A percentile compares a stretch with the other conserved stretches of the same genome.
Conservation (phyloP, 1,140 invertebrate genomes). For the Tetramorium parvispinum region DNA sequence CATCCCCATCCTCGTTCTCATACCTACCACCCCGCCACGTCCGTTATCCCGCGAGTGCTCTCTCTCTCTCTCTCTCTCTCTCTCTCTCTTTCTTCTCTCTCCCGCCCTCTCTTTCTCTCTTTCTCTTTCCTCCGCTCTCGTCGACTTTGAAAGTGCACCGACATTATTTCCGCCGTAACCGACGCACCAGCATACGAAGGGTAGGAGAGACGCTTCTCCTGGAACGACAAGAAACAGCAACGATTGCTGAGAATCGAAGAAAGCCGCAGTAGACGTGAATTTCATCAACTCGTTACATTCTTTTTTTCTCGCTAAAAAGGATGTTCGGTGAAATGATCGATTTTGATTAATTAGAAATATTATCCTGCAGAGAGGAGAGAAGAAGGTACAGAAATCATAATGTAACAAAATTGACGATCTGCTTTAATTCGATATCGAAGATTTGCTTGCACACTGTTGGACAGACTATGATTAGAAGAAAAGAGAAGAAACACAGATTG, state of each 20-base stretch:
- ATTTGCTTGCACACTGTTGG: neutral
- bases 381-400: neutral
- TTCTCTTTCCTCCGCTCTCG: constrained; percentile 14
- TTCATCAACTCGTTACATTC: constrained; percentile 23
- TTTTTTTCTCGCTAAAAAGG: neutral
- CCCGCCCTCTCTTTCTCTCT: neutral
- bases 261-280: constrained; percentile 15
- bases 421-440: neutral
- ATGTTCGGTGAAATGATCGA: neutral
- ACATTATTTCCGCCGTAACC: constrained; percentile 82
- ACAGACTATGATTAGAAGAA: neutral
- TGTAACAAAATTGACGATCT: neutral
- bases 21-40: constrained; percentile 45
- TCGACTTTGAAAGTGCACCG: constrained; percentile 76
- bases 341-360: constrained; percentile 26
- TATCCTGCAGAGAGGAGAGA: neutral
- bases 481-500: neutral
- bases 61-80: constrained; percentile 57
- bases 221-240: constrained; percentile 44
- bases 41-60: constrained; percentile 50
- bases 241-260: constrained; percentile 44
- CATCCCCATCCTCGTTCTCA: constrained; percentile 50
- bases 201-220: constrained; percentile 15
- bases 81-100: neutral
- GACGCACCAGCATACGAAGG: constrained; percentile 50